Base-by-base conservation (phyloP, 2,113 vertebrate genomes). In the Myiagra hebetior region DNA sequence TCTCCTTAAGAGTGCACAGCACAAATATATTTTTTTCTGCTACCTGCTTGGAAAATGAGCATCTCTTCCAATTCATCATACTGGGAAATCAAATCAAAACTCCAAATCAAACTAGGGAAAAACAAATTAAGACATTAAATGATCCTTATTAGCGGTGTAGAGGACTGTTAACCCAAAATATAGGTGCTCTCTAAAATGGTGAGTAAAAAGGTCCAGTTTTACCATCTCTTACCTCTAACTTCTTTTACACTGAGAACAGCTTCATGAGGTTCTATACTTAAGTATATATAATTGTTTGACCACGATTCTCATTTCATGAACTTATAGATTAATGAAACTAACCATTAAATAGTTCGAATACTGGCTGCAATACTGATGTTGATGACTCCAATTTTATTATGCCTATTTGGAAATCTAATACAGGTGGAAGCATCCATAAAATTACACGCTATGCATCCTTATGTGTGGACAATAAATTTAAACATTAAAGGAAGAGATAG, bases 121-220 rank as follows among this genome's bases (percentile, higher is more conserved):
- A 85, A 10, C 1, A 49, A 28, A 50, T 85, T 68, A 87, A n/a
- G 24, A 27, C 57, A 84, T 72, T 69, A 88, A 78, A 28, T 84
- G 8, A 46, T 85, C 10, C 23, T 33, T 67, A 6, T 39, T 83
- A 76, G n/a, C 10, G 7, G 15, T 30, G 11, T 46, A 19, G 20
- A n/a, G 33, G 9, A 62, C 67, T 37, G n/a, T 75, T 83, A 91
- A 35, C 4, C 16, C 10, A 28, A 74, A 72, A 56, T 85, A 28
- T 75, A 89, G 93, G 89, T 86, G 31, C 11, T n/a, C 23, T 94
- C 37, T 83, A 50, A 94, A 95, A 90, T 85, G 35, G 37, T 77
- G 46, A 78, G 37, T 82, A 41, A 28, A 94, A 70, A 56, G 37
- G 55, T 85, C 30, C 81, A 18, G 19, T 89, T 97, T 93, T 91